Evolutionary conservation across 2,888 invertebrate species (phyloP), one percentile per base, ranked within the genome.

Genomic region (Drosophila anomalata): DNA sequence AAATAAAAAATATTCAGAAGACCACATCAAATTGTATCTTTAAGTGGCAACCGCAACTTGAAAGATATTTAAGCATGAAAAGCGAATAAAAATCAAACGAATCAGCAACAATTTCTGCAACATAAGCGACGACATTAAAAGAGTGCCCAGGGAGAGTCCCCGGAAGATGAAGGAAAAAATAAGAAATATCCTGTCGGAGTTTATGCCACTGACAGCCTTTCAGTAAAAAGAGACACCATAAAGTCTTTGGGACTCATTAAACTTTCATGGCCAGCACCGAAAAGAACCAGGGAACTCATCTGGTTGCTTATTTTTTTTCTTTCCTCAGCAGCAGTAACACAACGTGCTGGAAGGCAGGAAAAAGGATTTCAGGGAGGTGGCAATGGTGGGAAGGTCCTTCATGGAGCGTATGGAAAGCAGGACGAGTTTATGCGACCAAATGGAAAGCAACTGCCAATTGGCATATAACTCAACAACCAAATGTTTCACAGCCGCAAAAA

Each of bases 371-470:
- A 22, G 20, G 33, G 31, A 44, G 4, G 11, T 42, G 48, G 48
- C 17, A 9, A 22, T 50, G 55, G 11, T 42, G 48, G 48, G n/a
- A 9, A 22, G 53, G 55, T 50, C 14, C 63, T 46, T 52, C 36
- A 56, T 50, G 48, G 20, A 36, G 31, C 60, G 71, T 77, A 74
- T 70, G 75, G 51, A 66, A 68, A 75, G 53, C 73, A 58, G 63
- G 22, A 39, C 46, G 51, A 75, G 63, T 80, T 78, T 77, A 80
- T 77, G 69, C 72, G 78, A 61, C 74, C 65, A 81, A 79, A 80
- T 75, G 78, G 75, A 78, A 68, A 80, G 75, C 78, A 73, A 78
- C 76, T 78, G 79, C 76, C 79, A 82, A 78, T 66, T 66, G 66
- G 68, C 50, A 53, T 69, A 70, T 53, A 69, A 70, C 68, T 67